phyloP scores from a whole-genome alignment of 2,113 vertebrate genomes.

The Thamnophis sirtalis region DNA sequence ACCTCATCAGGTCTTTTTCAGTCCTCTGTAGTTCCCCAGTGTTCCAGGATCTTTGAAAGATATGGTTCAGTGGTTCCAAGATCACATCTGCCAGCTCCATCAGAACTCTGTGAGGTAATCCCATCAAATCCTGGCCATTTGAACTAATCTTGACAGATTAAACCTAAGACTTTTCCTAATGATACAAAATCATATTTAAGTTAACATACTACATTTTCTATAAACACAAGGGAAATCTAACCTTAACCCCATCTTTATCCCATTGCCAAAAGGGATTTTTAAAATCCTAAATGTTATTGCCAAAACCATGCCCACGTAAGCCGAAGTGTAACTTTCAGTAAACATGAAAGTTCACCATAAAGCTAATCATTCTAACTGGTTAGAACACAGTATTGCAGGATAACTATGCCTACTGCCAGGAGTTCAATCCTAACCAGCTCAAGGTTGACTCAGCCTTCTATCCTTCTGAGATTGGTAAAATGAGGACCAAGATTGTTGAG shows the following conservation, averaged over 20 bases:
- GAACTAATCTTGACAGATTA: too few species aligned
- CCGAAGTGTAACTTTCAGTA: neutral
- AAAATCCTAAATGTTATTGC: neutral
- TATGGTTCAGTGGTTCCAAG: too few species aligned
- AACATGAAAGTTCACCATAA: neutral
- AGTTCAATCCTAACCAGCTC: neutral
- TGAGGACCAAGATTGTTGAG: neutral
- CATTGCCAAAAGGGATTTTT: constrained; percentile 35
- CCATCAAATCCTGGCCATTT: too few species aligned
- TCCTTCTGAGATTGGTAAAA: neutral
- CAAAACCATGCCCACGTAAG: neutral
- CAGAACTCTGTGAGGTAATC: too few species aligned
- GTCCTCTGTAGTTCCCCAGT: too few species aligned
- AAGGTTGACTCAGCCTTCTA: neutral
- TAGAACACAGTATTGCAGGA: neutral
- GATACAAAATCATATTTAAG: neutral
- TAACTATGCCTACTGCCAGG: neutral
- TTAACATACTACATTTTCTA: neutral
- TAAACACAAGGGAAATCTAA: neutral
- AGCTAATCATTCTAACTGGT: neutral
- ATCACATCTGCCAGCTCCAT: too few species aligned
- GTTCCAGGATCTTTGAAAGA: too few species aligned
- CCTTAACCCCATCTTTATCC: neutral
- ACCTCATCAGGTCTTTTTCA: too few species aligned
- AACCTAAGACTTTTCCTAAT: neutral